Evolutionary conservation across 2,113 vertebrate species (phyloP).

Genomic region (Amazona vittata): DNA sequence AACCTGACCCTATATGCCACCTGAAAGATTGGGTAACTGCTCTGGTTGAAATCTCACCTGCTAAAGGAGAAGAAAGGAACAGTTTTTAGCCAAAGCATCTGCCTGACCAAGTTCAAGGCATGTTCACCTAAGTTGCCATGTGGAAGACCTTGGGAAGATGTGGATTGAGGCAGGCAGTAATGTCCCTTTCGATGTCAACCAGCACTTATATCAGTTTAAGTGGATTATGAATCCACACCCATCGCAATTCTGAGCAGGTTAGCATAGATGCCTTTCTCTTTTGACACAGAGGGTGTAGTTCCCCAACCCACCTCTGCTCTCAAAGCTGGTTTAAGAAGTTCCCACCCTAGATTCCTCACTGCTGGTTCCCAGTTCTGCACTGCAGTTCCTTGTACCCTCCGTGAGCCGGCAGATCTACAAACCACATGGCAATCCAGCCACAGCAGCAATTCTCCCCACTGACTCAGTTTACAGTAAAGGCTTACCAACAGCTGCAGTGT

Average conservation of each 20-base stretch:
- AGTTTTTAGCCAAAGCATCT: not conserved
- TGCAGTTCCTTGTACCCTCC: not conserved
- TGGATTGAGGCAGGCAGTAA: not conserved
- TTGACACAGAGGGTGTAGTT: not conserved
- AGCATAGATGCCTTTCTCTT: not conserved
- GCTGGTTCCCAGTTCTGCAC: not conserved
- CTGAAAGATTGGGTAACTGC: not conserved
- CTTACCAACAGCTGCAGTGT: conserved; percentile 40
- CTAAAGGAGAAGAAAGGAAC: not conserved
- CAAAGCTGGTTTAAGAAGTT: not conserved
- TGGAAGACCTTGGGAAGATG: not conserved
- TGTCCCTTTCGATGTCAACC: not conserved
- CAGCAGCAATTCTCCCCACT: not conserved
- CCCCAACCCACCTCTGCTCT: not conserved
- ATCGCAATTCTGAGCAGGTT: not conserved
- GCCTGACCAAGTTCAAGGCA: not conserved
- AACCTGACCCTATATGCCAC: not conserved
- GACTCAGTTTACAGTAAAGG: conserved; percentile 23
- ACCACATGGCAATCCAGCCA: not conserved
- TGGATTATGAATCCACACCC: not conserved
- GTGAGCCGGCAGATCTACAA: not conserved
- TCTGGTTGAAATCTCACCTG: not conserved
- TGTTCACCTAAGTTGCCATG: not conserved
- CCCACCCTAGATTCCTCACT: not conserved
- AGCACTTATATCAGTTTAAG: not conserved